Evolutionary conservation across 2,888 invertebrate genomes (phyloP), one percentile per base, ranked within the genome.

Genomic region (Phyto melanocephala): DNA sequence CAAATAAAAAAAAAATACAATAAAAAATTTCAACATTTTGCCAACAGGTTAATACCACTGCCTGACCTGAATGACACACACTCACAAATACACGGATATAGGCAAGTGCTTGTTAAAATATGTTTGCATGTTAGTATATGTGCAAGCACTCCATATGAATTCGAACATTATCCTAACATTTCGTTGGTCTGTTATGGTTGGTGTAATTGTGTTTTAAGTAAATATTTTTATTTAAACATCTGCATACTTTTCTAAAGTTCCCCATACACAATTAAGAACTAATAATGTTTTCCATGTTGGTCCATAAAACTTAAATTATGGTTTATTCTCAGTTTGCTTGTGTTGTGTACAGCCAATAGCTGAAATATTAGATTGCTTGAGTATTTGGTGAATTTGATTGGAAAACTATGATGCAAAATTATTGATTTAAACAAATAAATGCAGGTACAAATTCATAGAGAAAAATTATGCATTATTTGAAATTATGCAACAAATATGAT

Each of bases 1-100:
- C 58, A 63, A 67, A 35, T n/a, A 71, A 56, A 65, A 56, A 68
- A 65, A 47, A 22, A 24, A n/a, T 40, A 35, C 10, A 47, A 71
- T 15, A 4, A 37, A 58, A 75, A 42, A 47, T 50, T 63, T 17
- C 40, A 54, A 63, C 52, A 68, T 80, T 63, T 56, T 33, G 54
- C 54, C 68, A 54, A 15, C 28, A 54, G 62, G 45, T 52, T 62
- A 52, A 74, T 50, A 13, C 42, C n/a, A 54, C 6, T 8, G 8
- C 17, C 58, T 35, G 15, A 50, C 50, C 47, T 28, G n/a, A 20
- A 5, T 28, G 24, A 40, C 7, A n/a, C 7, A n/a, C 24, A 7
- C 7, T n/a, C 17, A 58, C 35, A n/a, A 0, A 15, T n/a, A 15
- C 13, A 15, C 11, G 4, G 0, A 11, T 37, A 63, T 42, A 10